Base-by-base conservation (phyloP, 2,888 invertebrate genomes). In the Sinhomidia bicolor region DNA sequence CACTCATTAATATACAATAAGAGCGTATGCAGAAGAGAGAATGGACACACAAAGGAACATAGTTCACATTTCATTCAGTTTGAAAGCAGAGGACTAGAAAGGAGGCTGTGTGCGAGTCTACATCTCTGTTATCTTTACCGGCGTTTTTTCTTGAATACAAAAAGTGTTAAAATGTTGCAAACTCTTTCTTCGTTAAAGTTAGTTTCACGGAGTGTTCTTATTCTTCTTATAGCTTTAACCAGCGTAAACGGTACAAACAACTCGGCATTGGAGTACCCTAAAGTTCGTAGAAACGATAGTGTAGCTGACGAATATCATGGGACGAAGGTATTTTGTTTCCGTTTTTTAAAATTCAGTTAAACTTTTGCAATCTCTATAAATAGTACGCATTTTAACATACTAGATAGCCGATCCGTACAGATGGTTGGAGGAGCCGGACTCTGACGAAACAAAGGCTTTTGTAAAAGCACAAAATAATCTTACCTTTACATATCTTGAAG, bases 361-460 rank as follows among this genome's bases (percentile, higher is more conserved):
- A 47, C 26, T 54, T 79, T 51, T 6, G 17, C 29, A 26, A 54
- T 68, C 4, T 4, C 14, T 26, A 14, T 26, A 20, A 1, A 51
- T 65, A 1, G n/a, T n/a, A n/a, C n/a, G n/a, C n/a, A n/a, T n/a
- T n/a, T n/a, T n/a, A 20, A 29, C 26, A 44, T 36, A 93, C 26
- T 94, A 98, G 98, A 95, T 98, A 83, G 92, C 93, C 71, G 99
- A 99, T 94, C 97, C 98, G 0, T 99, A 99, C 94, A 96, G 99
- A 87, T 99, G 98, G 98, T 94, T 99, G 88, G 99, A 99, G 94
- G 97, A 99, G 94, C 98, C 99, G 0, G 98, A 99, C 94, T 95
- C 97, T 0, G 95, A 96, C 88, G 98, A 99, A 94, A 99, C 99
- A 1, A 96, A 97, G 93, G 95, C 95, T 83, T 99, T 97, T 94